Evolutionary conservation across 2,888 invertebrate species (phyloP).

Genomic region (Eurytoma californica): DNA sequence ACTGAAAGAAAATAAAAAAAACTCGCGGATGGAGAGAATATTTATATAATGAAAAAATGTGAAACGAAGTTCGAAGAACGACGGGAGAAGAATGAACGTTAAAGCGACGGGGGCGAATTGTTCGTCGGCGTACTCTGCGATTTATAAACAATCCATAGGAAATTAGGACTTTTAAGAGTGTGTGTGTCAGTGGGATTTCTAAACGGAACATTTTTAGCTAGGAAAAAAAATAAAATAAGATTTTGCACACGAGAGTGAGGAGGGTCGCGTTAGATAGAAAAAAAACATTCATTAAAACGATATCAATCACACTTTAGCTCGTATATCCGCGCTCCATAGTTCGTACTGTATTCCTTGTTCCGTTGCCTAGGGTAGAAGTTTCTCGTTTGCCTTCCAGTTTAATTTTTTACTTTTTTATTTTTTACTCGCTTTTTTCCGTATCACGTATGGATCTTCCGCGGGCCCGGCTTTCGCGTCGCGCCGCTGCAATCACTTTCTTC

Average conservation of each 20-base stretch:
- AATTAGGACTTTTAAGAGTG: constrained; percentile 38
- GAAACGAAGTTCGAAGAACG: constrained; percentile 4
- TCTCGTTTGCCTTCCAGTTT: constrained; percentile 1
- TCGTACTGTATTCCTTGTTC: not conserved
- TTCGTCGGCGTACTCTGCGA: constrained; percentile 21
- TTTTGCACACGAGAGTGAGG: constrained; percentile 28
- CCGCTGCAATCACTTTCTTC: constrained; percentile 37
- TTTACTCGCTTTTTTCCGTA: constrained; percentile 20
- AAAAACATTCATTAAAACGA: constrained; percentile 28
- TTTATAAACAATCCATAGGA: constrained; percentile 28
- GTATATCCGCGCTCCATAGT: constrained; percentile 9
- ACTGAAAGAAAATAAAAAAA: not conserved
- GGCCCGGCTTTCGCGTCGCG: constrained; percentile 1
- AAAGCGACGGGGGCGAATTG: not conserved
- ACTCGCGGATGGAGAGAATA: not conserved
- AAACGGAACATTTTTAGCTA: constrained; percentile 33
- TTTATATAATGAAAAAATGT: not conserved
- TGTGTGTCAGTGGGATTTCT: constrained; percentile 34
- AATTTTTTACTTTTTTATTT: constrained; percentile 11
- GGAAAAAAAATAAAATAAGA: constrained; percentile 11
- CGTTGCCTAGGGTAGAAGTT: not conserved
- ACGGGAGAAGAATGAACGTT: constrained; percentile 1
- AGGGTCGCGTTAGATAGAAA: constrained; percentile 24
- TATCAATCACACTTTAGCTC: constrained; percentile 14
- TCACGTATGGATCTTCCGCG: constrained; percentile 24